Base-by-base conservation (phyloP, 64 coral and sea anemone genomes). In the Acropora tenuis region DNA sequence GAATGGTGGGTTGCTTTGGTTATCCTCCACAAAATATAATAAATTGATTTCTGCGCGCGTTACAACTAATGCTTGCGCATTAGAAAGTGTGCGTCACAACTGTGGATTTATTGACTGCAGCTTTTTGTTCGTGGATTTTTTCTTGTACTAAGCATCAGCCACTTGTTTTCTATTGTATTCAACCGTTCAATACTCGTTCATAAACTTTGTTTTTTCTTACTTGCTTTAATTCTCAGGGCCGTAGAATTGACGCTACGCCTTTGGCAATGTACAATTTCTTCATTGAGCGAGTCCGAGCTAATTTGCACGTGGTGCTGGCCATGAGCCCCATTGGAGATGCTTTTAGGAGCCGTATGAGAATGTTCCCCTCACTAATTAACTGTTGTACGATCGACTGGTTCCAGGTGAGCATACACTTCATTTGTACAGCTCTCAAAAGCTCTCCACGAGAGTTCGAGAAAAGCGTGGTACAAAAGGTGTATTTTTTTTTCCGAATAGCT, bases 301-400 rank as follows among this genome's bases (percentile, higher is more conserved):
- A 99, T 19, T 86, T 99, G 0, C 97, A 99, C 71, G 97, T 99
- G 59, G 97, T 99, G 5, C 76, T 99, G 8, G 97, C 97, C 0
- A 99, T 99, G 97, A 99, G 97, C 73, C 97, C 97, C 5, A 99
- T 99, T 43, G 97, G 97, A 4, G 97, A 99, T 65, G 97, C 97
- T 0, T 99, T 99, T 74, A 93, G 97, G 69, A 99, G 92, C 88
- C 87, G 97, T 46, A 89, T 99, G 91, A 88, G 97, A 76, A 99
- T 99, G 97, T 99, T 99, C 65, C 97, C 97, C 17, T 99, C 97
- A 4, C 89, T 99, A 11, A 99, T 99, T 79, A 99, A 99, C 84
- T 99, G 97, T 50, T 99, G 97, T 82, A 99, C 97, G 15, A 99
- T 99, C 55, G 97, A 99, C 50, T 99, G 97, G 97, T 99, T 99